A percentile compares a stretch with the other conserved stretches of the same genome.
These are phyloP conservation scores for Brienomyrus longianalis DNA, from an alignment of 2,113 vertebrate genomes.

Conservation along the genomic window DNA sequence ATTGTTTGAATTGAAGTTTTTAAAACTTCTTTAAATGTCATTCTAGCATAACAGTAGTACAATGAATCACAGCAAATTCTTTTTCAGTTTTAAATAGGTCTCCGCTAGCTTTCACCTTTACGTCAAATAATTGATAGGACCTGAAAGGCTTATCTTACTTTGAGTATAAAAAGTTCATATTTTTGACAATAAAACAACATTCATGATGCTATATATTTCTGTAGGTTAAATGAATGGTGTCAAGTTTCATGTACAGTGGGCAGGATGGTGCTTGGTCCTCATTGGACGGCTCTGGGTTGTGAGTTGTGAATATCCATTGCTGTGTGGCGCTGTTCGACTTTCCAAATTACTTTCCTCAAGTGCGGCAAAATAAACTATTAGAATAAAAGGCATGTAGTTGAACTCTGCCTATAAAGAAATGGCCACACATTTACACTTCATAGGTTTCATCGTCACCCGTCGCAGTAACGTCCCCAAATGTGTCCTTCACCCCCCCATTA, in stretches of 20 bases:
- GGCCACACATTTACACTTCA: not conserved
- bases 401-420: not conserved
- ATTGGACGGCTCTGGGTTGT: not conserved
- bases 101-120: not conserved
- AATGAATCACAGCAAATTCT: not conserved
- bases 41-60: not conserved
- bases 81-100: not conserved
- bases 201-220: not conserved
- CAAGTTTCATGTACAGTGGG: not conserved
- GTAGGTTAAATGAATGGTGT: not conserved
- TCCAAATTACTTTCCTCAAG: not conserved
- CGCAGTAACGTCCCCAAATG: not conserved
- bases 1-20: not conserved
- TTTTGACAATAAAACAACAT: not conserved
- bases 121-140: not conserved
- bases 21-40: not conserved
- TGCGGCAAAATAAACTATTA: not conserved
- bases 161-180: not conserved
- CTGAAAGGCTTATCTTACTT: not conserved
- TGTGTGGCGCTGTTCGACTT: not conserved
- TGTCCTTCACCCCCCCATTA: not conserved
- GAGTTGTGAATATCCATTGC: not conserved
- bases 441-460: not conserved
- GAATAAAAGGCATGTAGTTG: not conserved
- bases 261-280: too few species aligned